phyloP scores from a whole-genome alignment of 2,888 invertebrate genomes.

The Cerastoderma edule region DNA sequence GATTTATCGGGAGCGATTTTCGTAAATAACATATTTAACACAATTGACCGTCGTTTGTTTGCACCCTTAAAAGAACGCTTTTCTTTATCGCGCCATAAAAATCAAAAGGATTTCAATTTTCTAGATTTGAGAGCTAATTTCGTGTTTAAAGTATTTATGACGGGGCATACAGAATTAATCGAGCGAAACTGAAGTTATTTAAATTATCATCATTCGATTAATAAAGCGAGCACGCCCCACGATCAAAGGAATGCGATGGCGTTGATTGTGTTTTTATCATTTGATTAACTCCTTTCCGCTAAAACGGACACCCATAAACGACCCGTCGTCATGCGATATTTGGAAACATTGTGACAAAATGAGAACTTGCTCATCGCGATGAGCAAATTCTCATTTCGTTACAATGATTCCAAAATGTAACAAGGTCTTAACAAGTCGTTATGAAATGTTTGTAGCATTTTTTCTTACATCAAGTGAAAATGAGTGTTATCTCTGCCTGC shows the following conservation, averaged over 20 bases:
- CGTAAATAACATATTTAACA: slow-evolving; percentile 45
- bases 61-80: slow-evolving; percentile 39
- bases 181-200: slow-evolving; percentile 49
- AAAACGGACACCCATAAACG: too few species aligned
- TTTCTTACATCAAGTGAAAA: too few species aligned
- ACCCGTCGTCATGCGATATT: too few species aligned
- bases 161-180: slow-evolving; percentile 50
- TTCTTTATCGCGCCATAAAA: slow-evolving; percentile 53
- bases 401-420: too few species aligned
- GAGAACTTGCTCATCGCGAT: too few species aligned
- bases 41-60: slow-evolving; percentile 41
- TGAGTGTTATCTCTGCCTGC: too few species aligned
- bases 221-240: slow-evolving; percentile 35
- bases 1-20: slow-evolving; percentile 46
- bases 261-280: slow-evolving; percentile 29
- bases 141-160: slow-evolving; percentile 57
- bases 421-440: too few species aligned
- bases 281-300: too few species aligned
- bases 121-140: slow-evolving; percentile 55
- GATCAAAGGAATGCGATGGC: slow-evolving; percentile 39
- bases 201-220: slow-evolving; percentile 61
- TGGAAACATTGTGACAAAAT: too few species aligned
- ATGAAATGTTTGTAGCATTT: too few species aligned
- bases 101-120: slow-evolving; percentile 60
- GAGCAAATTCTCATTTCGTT: too few species aligned